Evolutionary conservation across 2,888 invertebrate species (phyloP).

Genomic region (Vandiemenella viatica): DNA sequence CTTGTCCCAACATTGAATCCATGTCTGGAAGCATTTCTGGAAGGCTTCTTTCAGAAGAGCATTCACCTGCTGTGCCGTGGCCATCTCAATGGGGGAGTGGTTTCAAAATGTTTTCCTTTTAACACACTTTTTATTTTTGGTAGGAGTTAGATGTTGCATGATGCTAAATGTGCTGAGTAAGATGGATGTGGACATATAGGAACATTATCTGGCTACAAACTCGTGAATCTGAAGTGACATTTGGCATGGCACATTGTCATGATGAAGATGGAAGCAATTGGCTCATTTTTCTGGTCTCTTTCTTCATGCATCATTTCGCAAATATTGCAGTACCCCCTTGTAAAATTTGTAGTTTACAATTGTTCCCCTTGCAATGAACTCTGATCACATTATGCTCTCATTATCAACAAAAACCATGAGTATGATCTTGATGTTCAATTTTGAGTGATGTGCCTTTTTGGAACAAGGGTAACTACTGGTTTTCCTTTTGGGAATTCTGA

Average conservation of each 20-base stretch:
- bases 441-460: neutral
- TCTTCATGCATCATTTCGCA: too few species aligned
- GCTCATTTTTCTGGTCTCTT: too few species aligned
- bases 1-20: neutral
- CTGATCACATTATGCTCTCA: slow-evolving; percentile 1
- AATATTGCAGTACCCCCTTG: slow-evolving; percentile 1
- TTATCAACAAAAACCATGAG: neutral
- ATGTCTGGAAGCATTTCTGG: neutral
- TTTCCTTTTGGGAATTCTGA: neutral
- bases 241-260: neutral
- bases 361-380: slow-evolving; percentile 2
- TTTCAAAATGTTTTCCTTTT: neutral
- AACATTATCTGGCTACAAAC: neutral
- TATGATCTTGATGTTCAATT: neutral
- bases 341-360: neutral
- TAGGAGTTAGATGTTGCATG: neutral
- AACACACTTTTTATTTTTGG: neutral
- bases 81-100: neutral
- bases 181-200: neutral
- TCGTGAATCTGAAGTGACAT: neutral
- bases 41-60: neutral
- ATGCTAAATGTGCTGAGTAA: neutral
- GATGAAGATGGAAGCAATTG: too few species aligned
- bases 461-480: neutral
- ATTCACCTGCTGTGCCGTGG: neutral